Evolutionary conservation across 1,140 invertebrate species (phyloP).

Genomic region (Calephelis nemesis): DNA sequence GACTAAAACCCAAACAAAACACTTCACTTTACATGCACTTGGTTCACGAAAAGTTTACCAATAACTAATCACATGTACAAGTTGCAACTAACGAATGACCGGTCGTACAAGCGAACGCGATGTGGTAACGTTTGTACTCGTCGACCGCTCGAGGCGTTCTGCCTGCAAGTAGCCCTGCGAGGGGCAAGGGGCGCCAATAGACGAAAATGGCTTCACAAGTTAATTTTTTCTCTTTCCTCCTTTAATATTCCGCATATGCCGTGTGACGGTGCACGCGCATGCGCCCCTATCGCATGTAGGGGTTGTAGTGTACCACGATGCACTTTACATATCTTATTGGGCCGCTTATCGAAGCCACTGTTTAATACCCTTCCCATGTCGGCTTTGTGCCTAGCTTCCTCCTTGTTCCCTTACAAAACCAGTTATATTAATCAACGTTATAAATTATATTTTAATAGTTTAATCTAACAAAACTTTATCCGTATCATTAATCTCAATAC

Average conservation of each 20-base stretch:
- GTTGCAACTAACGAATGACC: constrained; percentile 29
- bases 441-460: constrained; percentile 43
- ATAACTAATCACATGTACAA: constrained; percentile 47
- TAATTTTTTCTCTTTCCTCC: constrained; percentile 79
- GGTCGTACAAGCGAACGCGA: constrained; percentile 38
- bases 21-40: constrained; percentile 14
- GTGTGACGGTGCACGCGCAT: constrained; percentile 70
- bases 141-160: constrained; percentile 57
- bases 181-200: constrained; percentile 66
- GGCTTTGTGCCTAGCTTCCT: constrained; percentile 66
- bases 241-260: constrained; percentile 79
- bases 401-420: constrained; percentile 37
- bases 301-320: constrained; percentile 73
- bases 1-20: constrained; percentile 4
- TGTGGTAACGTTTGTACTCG: constrained; percentile 44
- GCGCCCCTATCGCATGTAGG: constrained; percentile 66
- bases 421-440: constrained; percentile 68
- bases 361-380: constrained; percentile 73
- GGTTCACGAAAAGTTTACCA: background rate
- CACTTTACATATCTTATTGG: constrained; percentile 78
- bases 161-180: constrained; percentile 55
- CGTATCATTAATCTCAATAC: constrained; percentile 61
- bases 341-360: constrained; percentile 71
- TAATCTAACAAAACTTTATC: constrained; percentile 46
- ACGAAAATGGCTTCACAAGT: constrained; percentile 79